A percentile compares a stretch with the other conserved stretches of the same genome.
These are phyloP conservation scores for Mellilla xanthometata DNA, from an alignment of 2,888 invertebrate genomes.

Conservation along the genomic window DNA sequence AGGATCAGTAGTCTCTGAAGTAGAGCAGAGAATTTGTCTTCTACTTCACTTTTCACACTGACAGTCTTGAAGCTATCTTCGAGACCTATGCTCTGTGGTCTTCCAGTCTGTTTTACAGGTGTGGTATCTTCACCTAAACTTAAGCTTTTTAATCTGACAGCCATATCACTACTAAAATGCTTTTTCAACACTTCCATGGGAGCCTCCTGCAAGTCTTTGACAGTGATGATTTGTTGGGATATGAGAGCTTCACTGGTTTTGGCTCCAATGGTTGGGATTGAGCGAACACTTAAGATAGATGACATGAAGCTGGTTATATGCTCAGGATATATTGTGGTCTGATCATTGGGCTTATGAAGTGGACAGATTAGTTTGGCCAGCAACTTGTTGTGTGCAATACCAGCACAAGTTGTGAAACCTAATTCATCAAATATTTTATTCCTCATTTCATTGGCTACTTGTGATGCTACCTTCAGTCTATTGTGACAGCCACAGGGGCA, in stretches of 20 bases:
- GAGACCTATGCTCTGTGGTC: conserved; percentile 90
- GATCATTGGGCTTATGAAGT: conserved; percentile 90
- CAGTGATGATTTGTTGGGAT: conserved; percentile 85
- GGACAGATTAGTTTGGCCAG: conserved; percentile 90
- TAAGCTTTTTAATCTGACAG: conserved; percentile 86
- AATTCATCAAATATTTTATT: conserved; percentile 85
- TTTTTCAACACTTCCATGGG: conserved; percentile 82
- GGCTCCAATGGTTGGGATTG: conserved; percentile 90
- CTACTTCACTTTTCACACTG: conserved; percentile 88
- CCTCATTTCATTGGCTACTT: conserved; percentile 90
- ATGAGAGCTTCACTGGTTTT: conserved; percentile 86
- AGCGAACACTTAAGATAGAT: conserved; percentile 82
- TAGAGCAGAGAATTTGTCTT: conserved; percentile 86
- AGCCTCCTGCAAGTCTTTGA: conserved; percentile 86
- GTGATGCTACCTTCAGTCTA: conserved; percentile 86
- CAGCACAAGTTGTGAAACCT: conserved; percentile 91
- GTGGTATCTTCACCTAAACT: conserved; percentile 89
- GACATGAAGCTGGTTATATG: conserved; percentile 85
- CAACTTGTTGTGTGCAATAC: conserved; percentile 92
- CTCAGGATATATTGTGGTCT: conserved; percentile 89
- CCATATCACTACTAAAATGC: conserved; percentile 86
- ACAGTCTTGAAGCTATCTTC: conserved; percentile 91
- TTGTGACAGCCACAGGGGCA: conserved; percentile 90
- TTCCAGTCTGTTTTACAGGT: conserved; percentile 88
- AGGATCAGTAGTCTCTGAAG: conserved; percentile 87